Evolutionary conservation across 1,140 invertebrate genomes (phyloP), one percentile per base, ranked within the genome.

Genomic region (Drosophila nikananu): DNA sequence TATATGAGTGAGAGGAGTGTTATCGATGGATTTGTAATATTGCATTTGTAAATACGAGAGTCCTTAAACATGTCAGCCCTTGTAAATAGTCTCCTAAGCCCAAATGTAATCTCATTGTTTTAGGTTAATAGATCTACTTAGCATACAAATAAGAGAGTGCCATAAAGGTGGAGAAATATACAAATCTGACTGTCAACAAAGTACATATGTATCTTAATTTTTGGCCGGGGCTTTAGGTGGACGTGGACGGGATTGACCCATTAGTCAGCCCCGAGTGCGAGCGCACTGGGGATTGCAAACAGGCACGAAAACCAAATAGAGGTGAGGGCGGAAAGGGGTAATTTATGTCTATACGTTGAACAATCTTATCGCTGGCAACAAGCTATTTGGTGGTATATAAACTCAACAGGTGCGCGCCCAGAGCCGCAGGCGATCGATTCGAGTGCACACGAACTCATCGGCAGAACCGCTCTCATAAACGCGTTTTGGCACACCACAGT

Each of bases 31-130:
- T 12, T 39, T 39, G 54, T 57, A 57, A 23, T n/a, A 25, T n/a
- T 57, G 54, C 54, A 57, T 39, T 57, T 57, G 54, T 57, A 25
- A 37, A 39, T 23, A 37, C 21, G 12, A 37, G 15, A 6, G 32
- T 37, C 35, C 25, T 68, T 15, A 64, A 64, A 30, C 10, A 64
- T 13, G 46, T 66, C 9, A 37, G 42, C 15, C 19, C 19, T 6
- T 67, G 58, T 81, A 64, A 64, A 63, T 60, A 62, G 60, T 60
- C 52, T 23, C 48, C 42, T 60, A 59, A 19, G 30, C 49, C 49
- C 51, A 48, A 67, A 48, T 66, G 75, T 82, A 92, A 91, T 92
- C 91, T 92, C 91, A 92, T 90, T 87, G 77, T 84, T 84, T 44
- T 74, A 80, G 52, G 49, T 52, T 52, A 52, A 61, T 48, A 25